phyloP scores from a whole-genome alignment of 2,113 vertebrate genomes.

The Toxostoma redivivum region DNA sequence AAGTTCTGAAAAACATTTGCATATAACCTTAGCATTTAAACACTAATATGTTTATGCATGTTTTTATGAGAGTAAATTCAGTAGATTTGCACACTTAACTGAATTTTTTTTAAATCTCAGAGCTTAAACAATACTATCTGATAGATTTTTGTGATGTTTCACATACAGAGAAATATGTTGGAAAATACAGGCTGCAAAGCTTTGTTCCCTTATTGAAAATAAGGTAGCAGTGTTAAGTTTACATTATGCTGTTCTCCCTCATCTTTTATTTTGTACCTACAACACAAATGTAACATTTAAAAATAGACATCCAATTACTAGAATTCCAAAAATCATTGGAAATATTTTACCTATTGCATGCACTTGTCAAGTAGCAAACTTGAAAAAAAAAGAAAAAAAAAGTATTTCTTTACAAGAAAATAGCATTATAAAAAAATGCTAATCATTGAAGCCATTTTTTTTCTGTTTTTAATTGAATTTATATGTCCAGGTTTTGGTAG shows the following conservation, averaged over 20 bases:
- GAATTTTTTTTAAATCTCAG: neutral
- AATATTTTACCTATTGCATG: neutral
- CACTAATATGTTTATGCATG: neutral
- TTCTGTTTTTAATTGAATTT: neutral
- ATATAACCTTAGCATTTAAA: neutral
- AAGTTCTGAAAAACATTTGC: neutral
- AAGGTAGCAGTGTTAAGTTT: neutral
- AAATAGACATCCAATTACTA: neutral
- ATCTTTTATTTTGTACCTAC: neutral
- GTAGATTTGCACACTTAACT: neutral
- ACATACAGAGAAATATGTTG: neutral
- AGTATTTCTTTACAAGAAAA: neutral
- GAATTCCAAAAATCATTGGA: neutral
- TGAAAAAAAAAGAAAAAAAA: neutral
- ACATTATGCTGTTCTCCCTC: accelerated
- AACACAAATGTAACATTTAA: neutral
- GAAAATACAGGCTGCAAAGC: neutral
- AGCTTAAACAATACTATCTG: neutral
- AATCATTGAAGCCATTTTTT: neutral
- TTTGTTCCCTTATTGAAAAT: neutral
- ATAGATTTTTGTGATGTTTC: neutral
- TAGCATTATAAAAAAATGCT: neutral
- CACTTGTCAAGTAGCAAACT: neutral
- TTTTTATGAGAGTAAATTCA: neutral
- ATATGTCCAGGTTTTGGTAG: neutral